A percentile compares a stretch with the other conserved stretches of the same genome.
phyloP scores from a whole-genome alignment of 2,888 invertebrate species.

The Drosophila lutescens region DNA sequence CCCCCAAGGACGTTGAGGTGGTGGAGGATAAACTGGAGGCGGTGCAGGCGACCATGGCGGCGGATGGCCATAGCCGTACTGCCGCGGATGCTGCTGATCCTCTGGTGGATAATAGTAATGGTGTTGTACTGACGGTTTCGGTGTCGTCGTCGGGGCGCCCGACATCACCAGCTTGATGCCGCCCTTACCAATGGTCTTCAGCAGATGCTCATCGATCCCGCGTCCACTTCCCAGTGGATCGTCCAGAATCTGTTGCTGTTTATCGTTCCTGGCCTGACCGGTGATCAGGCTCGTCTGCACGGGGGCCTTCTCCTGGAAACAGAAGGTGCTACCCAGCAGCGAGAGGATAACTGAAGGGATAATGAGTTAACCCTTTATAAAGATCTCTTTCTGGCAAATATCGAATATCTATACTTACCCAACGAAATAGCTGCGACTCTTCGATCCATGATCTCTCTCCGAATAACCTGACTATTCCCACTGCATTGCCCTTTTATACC shows the following conservation, averaged over 20 bases:
- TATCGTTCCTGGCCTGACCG: constrained; percentile 52
- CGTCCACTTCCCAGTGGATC: constrained; percentile 51
- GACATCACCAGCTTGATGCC: constrained; percentile 63
- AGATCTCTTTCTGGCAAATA: not conserved
- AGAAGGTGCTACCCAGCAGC: constrained; percentile 36
- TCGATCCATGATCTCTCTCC: constrained; percentile 50
- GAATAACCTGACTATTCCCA: constrained; percentile 47
- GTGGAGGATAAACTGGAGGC: constrained; percentile 18
- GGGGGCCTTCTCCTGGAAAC: constrained; percentile 63
- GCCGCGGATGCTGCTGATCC: constrained; percentile 59
- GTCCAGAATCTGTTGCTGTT: constrained; percentile 47
- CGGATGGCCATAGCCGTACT: constrained; percentile 45
- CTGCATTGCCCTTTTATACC: constrained; percentile 48
- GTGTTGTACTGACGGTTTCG: constrained; percentile 64
- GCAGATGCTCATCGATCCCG: constrained; percentile 55
- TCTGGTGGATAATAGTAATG: constrained; percentile 70
- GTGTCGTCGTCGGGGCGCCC: constrained; percentile 40
- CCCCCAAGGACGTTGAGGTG: constrained; percentile 27
- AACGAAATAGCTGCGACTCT: constrained; percentile 53
- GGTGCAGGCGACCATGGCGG: constrained; percentile 26
- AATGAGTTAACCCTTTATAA: too few species aligned
- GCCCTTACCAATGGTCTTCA: constrained; percentile 69
- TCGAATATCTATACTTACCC: constrained; percentile 44
- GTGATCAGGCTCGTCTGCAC: constrained; percentile 44
- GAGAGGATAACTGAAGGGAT: constrained; percentile 48